phyloP scores from a whole-genome alignment of 2,113 vertebrate species.

The Entomyzon cyanotis region DNA sequence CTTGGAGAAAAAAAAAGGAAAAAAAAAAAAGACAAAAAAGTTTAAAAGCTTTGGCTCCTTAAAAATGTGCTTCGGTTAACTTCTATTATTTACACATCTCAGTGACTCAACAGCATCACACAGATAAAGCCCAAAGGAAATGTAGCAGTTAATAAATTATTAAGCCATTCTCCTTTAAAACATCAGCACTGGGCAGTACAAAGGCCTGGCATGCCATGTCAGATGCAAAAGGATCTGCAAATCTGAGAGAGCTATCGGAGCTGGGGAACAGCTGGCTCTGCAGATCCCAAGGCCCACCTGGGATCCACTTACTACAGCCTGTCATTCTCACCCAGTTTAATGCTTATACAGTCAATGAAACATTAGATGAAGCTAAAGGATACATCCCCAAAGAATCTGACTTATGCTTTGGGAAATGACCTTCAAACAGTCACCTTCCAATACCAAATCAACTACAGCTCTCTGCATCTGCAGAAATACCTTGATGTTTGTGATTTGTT shows the following conservation, averaged over 20 bases:
- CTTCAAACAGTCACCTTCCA: conserved; percentile 49
- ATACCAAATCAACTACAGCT: conserved; percentile 5
- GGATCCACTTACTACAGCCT: conserved; percentile 66
- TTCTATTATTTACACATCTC: conserved; percentile 48
- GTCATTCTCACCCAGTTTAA: conserved; percentile 53
- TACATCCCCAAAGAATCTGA: conserved; percentile 58
- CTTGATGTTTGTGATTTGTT: background rate
- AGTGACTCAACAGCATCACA: conserved; percentile 56
- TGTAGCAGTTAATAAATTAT: conserved; percentile 73
- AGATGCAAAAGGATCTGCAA: conserved; percentile 68
- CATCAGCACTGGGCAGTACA: conserved; percentile 61
- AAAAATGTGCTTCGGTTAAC: conserved; percentile 23
- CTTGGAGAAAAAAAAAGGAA: background rate
- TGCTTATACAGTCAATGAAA: conserved; percentile 71
- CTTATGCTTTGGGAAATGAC: conserved; percentile 46
- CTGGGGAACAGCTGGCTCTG: conserved; percentile 70
- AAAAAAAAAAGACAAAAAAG: background rate
- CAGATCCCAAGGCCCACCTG: conserved; percentile 67
- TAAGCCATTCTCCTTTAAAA: conserved; percentile 57
- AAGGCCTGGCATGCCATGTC: conserved; percentile 61
- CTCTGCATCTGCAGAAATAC: conserved; percentile 21
- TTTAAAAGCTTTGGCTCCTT: background rate
- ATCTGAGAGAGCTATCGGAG: conserved; percentile 62
- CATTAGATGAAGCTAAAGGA: conserved; percentile 63
- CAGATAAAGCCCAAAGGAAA: conserved; percentile 70